Evolutionary conservation across 2,113 vertebrate species (phyloP).

Genomic region (Phycodurus eques): DNA sequence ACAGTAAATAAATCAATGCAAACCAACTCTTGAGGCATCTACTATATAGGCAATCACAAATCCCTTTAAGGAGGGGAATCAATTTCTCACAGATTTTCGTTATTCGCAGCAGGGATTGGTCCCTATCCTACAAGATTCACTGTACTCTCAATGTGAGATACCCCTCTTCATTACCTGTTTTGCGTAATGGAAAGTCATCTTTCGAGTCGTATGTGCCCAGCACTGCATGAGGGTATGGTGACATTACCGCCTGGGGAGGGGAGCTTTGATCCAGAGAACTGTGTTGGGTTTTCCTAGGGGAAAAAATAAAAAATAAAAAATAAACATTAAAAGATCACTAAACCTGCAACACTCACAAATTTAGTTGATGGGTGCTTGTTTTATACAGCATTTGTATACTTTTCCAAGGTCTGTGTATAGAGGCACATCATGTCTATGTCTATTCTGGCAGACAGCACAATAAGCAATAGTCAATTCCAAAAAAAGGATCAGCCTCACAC

Average conservation of each 20-base stretch:
- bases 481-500: no score
- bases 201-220: conserved; percentile 94
- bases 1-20: no score
- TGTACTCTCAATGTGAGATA: no score
- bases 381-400: no score
- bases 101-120: neutral
- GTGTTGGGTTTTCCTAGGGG: conserved; percentile 92
- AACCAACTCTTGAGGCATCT: no score
- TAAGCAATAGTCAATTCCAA: no score
- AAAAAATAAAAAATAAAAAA: neutral
- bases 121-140: no score
- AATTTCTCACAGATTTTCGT: neutral
- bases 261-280: conserved; percentile 98
- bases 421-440: no score
- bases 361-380: neutral
- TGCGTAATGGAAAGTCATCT: conserved; percentile 96
- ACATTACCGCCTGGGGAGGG: conserved; percentile 87
- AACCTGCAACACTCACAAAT: neutral
- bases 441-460: no score
- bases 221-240: conserved; percentile 88
- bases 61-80: no score
- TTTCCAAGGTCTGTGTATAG: no score
- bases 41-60: no score
- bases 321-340: neutral
- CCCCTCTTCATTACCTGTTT: conserved; percentile 81